A percentile compares a stretch with the other conserved stretches of the same genome.
phyloP scores from a whole-genome alignment of 1,140 invertebrate species.

The Maniola jurtina region DNA sequence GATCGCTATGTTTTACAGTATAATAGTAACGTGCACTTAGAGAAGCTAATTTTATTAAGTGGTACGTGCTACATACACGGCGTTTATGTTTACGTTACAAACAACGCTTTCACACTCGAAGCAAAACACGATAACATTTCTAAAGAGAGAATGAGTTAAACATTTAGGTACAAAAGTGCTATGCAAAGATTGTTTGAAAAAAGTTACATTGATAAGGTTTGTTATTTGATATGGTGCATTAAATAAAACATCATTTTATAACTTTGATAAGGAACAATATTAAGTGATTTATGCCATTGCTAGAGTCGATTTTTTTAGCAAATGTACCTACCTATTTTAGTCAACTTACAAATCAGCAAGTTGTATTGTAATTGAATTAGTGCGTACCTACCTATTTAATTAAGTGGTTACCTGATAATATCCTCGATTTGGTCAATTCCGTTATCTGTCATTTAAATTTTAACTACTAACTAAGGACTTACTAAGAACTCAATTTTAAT shows the following conservation, averaged over 20 bases:
- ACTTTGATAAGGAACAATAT: constrained; percentile 1
- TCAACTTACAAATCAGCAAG: too few species aligned
- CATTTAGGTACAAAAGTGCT: constrained; percentile 12
- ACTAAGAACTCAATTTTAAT: too few species aligned
- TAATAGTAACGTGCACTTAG: constrained; percentile 24
- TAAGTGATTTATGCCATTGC: too few species aligned
- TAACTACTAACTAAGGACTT: too few species aligned
- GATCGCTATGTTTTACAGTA: constrained; percentile 16
- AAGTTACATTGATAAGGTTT: constrained; percentile 21
- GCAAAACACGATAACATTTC: constrained; percentile 27
- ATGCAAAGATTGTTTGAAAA: constrained; percentile 21
- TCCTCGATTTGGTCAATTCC: too few species aligned
- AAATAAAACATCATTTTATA: neutral
- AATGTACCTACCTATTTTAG: too few species aligned
- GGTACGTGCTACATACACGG: constrained; percentile 26
- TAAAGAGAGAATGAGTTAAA: constrained; percentile 25
- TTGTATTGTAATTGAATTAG: too few species aligned
- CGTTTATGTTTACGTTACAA: constrained; percentile 31
- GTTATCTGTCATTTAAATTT: too few species aligned
- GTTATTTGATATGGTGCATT: constrained; percentile 1
- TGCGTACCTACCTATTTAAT: too few species aligned
- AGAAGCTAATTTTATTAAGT: constrained; percentile 39
- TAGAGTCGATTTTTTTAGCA: too few species aligned
- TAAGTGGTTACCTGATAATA: too few species aligned
- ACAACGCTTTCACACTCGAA: constrained; percentile 29